A percentile compares a stretch with the other conserved stretches of the same genome.
These are phyloP conservation scores for Papilio aristodemus DNA, from an alignment of 1,140 invertebrate genomes.

Conservation along the genomic window DNA sequence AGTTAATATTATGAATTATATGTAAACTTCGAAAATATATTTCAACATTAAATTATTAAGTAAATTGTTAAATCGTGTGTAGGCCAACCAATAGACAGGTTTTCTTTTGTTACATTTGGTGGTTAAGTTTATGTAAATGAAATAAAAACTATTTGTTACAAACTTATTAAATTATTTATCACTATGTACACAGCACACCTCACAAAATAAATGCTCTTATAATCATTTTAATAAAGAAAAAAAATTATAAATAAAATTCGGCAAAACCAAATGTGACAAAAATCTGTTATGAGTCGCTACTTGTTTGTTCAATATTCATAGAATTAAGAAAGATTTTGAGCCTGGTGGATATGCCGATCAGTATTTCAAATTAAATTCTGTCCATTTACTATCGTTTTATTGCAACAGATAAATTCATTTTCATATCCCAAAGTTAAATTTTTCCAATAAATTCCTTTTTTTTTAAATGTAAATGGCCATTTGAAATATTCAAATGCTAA, in stretches of 20 bases:
- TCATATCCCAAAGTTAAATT: background rate
- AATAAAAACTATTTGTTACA: slow-evolving; percentile 24
- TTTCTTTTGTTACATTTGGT: slow-evolving; percentile 58
- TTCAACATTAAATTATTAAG: slow-evolving; percentile 69
- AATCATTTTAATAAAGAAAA: slow-evolving; percentile 27
- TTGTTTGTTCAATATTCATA: slow-evolving; percentile 51
- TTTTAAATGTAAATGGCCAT: background rate
- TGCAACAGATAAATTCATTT: slow-evolving; percentile 32
- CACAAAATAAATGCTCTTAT: slow-evolving; percentile 30
- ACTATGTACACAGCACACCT: slow-evolving; percentile 32
- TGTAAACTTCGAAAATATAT: slow-evolving; percentile 77
- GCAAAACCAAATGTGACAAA: slow-evolving; percentile 57
- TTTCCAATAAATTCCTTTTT: slow-evolving; percentile 33
- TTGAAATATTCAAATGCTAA: background rate
- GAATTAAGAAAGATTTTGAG: slow-evolving; percentile 66
- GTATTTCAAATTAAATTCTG: slow-evolving; percentile 44
- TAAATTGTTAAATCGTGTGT: slow-evolving; percentile 76
- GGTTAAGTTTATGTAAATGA: slow-evolving; percentile 43
- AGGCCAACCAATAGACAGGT: slow-evolving; percentile 53
- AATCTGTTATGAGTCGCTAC: slow-evolving; percentile 38
- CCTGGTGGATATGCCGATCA: slow-evolving; percentile 50
- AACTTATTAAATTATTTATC: slow-evolving; percentile 30
- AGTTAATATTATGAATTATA: slow-evolving; percentile 76
- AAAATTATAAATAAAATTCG: slow-evolving; percentile 7
- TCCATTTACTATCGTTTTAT: slow-evolving; percentile 35